Percentiles rank a stretch among this genome's conserved stretches.
Conservation (phyloP, 2,888 invertebrate genomes). For the Lochmaea crataegi region DNA sequence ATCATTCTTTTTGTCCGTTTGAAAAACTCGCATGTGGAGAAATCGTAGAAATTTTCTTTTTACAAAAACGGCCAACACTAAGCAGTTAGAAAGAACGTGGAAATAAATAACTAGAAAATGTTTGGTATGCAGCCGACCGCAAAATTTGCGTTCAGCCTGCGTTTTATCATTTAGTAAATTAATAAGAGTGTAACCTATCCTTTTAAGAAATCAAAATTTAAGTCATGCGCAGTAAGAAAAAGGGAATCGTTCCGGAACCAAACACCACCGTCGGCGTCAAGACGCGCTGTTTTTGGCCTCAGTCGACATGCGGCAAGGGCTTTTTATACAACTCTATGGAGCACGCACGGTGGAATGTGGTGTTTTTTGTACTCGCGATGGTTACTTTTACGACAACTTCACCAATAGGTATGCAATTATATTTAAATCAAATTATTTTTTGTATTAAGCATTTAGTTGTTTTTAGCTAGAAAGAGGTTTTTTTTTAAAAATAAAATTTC, state of each 20-base stretch:
- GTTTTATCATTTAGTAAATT: slow-evolving; percentile 41
- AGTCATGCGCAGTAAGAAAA: slow-evolving; percentile 46
- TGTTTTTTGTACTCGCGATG: slow-evolving; percentile 45
- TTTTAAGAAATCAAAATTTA: slow-evolving; percentile 51
- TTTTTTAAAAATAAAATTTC: too few relatives aligned
- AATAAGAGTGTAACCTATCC: slow-evolving; percentile 43
- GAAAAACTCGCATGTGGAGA: not conserved
- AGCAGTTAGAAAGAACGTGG: slow-evolving; percentile 13
- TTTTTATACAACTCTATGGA: slow-evolving; percentile 50
- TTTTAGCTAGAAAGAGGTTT: too few relatives aligned
- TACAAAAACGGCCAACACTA: slow-evolving; percentile 18
- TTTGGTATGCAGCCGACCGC: slow-evolving; percentile 34
- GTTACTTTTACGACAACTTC: slow-evolving; percentile 22
- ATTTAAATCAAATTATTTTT: not conserved
- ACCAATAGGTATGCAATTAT: slow-evolving; percentile 31
- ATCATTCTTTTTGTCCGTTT: too few relatives aligned
- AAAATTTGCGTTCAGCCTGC: slow-evolving; percentile 41
- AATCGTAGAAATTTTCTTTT: not conserved
- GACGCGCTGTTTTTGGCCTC: slow-evolving; percentile 48
- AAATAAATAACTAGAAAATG: slow-evolving; percentile 25
- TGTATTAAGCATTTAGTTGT: not conserved
- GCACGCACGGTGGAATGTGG: slow-evolving; percentile 49
- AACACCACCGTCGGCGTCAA: slow-evolving; percentile 41
- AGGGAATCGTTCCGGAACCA: slow-evolving; percentile 36
- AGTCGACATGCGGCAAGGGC: slow-evolving; percentile 58